Evolutionary conservation across 2,888 invertebrate genomes (phyloP).

Genomic region (Oxycera nigricornis): DNA sequence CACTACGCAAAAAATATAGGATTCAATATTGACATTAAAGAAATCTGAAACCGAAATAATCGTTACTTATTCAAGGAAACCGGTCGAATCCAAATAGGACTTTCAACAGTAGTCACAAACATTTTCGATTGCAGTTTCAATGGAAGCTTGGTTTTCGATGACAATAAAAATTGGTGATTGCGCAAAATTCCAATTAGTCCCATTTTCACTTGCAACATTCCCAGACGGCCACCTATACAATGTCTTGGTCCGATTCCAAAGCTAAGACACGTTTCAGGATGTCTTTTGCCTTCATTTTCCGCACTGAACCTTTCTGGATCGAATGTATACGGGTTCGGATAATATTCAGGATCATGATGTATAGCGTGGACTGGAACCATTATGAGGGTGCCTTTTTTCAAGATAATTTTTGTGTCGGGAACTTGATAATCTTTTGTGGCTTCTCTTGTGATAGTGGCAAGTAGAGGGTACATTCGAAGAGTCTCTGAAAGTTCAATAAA

Average conservation of each 20-base stretch:
- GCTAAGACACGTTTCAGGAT: slow-evolving; percentile 59
- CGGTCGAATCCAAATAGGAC: too few relatives aligned
- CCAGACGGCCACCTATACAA: slow-evolving; percentile 60
- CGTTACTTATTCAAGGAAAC: too few relatives aligned
- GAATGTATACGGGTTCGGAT: slow-evolving; percentile 69
- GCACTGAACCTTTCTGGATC: slow-evolving; percentile 68
- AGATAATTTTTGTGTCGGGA: slow-evolving; percentile 60
- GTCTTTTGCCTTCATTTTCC: slow-evolving; percentile 63
- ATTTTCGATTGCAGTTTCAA: slow-evolving; percentile 44
- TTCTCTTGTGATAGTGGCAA: slow-evolving; percentile 62
- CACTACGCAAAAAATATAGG: too few relatives aligned
- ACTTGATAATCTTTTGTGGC: slow-evolving; percentile 63
- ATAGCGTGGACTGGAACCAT: slow-evolving; percentile 67
- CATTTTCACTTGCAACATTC: slow-evolving; percentile 52
- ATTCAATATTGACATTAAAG: too few relatives aligned
- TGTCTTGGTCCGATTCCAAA: slow-evolving; percentile 62
- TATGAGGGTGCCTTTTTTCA: slow-evolving; percentile 65
- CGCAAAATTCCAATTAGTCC: slow-evolving; percentile 37
- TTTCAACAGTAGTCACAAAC: not conserved
- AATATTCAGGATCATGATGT: slow-evolving; percentile 68
- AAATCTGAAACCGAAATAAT: too few relatives aligned
- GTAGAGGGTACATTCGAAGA: slow-evolving; percentile 65
- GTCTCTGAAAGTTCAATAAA: slow-evolving; percentile 65
- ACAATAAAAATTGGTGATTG: slow-evolving; percentile 38
- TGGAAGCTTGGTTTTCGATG: slow-evolving; percentile 44